phyloP scores from a whole-genome alignment of 2,113 vertebrate genomes.

The Scomber japonicus region DNA sequence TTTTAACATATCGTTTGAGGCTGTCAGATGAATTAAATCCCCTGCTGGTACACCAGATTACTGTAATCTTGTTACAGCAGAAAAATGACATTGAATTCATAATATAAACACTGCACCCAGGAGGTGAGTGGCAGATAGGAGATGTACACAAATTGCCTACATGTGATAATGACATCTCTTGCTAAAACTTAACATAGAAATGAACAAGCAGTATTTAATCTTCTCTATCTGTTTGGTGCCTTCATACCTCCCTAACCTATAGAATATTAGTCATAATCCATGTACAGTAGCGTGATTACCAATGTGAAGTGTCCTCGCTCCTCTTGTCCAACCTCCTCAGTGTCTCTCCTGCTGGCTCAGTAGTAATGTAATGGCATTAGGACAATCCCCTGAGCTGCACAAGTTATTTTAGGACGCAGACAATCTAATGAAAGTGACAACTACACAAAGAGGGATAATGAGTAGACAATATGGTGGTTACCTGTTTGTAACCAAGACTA shows the following conservation, averaged over 20 bases:
- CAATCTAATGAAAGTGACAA: constrained; percentile 45
- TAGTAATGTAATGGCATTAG: constrained; percentile 79
- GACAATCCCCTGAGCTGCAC: constrained; percentile 76
- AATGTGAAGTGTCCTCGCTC: constrained; percentile 21
- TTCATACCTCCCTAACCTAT: not conserved
- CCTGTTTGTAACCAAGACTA: not conserved
- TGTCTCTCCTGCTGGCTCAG: constrained; percentile 69
- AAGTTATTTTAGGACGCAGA: constrained; percentile 75
- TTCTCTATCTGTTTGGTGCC: not conserved
- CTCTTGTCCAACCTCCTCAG: constrained; percentile 16
- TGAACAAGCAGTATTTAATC: not conserved
- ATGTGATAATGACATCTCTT: constrained; percentile 1
- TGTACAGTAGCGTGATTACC: constrained; percentile 59
- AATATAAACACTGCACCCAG: constrained; percentile 1
- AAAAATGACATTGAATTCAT: constrained; percentile 18
- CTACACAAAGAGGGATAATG: not conserved
- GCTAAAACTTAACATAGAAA: not conserved
- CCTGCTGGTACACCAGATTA: constrained; percentile 40
- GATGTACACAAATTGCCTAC: not conserved
- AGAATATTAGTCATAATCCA: constrained; percentile 55
- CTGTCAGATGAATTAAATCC: not conserved
- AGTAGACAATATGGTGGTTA: not conserved
- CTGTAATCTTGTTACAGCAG: constrained; percentile 56
- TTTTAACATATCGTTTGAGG: constrained; percentile 16
- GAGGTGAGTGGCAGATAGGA: not conserved